Evolutionary conservation across 2,797 vertebrate species (phyloP), one percentile per base, ranked within the genome.

Genomic region (Megalops cyprinoides): DNA sequence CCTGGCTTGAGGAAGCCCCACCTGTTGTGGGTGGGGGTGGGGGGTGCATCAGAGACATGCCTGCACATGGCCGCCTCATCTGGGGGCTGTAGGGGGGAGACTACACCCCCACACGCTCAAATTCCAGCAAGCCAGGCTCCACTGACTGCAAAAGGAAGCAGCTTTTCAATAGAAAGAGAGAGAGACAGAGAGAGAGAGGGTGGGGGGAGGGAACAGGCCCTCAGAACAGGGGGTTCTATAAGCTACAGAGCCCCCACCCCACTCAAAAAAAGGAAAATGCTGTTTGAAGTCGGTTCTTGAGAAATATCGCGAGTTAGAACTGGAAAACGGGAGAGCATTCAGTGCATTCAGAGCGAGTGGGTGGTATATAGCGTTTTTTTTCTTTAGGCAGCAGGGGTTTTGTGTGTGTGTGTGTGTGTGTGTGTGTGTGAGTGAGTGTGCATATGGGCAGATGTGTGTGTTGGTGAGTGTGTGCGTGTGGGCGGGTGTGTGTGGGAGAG

Each of bases 261-360:
- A 51, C 18, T 1, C 7, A n/a, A 51, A 51, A 51, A 51, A 51
- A 51, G 71, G 48, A 2, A 76, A 76, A 80, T 77, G 77, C 62
- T 25, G 10, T 15, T 82, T 51, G 81, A 87, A 81, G 79, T 80
- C 81, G 86, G 81, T 49, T 86, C 77, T 84, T 65, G 15, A 44
- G 65, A 74, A 67, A 78, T 67, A 2, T 25, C 62, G 55, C 12
- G 39, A 15, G 4, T 31, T 28, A 51, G 28, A 79, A 48, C 15
- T 14, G 49, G 31, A 20, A 73, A 34, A 46, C 15, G 28, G 25
- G 74, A 6, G 25, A 20, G 60, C 67, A 74, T 10, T 20, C 4
- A 8, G n/a, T n/a, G n/a, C n/a, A n/a, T n/a, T n/a, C n/a, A n/a
- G n/a, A n/a, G n/a, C n/a, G n/a, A n/a, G n/a, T n/a, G n/a, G n/a